Conservation (phyloP, 1,140 invertebrate genomes). For the Parasteatoda tepidariorum region DNA sequence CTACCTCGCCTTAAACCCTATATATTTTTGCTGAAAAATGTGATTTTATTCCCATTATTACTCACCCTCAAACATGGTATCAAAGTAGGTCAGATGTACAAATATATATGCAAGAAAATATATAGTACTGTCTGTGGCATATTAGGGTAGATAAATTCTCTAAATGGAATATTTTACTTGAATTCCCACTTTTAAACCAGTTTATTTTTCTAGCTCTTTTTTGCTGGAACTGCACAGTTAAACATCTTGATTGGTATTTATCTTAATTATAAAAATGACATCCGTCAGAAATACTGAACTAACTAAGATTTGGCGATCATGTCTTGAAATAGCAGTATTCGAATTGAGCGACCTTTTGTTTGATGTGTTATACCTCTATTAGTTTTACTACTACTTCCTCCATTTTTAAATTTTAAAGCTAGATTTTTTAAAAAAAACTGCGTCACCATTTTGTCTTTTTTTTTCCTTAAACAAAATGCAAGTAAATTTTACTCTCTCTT, state of each 20-base stretch:
- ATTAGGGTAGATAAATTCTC: slow-evolving; percentile 46
- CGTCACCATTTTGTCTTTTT: not conserved
- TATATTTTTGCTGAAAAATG: slow-evolving; percentile 58
- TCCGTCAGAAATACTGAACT: not conserved
- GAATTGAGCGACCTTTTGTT: slow-evolving; percentile 59
- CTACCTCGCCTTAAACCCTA: too few species aligned
- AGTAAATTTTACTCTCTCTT: slow-evolving; percentile 8
- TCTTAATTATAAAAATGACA: too few species aligned
- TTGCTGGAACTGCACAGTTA: not conserved
- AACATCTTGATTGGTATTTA: not conserved
- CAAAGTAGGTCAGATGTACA: slow-evolving; percentile 46
- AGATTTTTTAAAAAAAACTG: not conserved
- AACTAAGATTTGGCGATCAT: not conserved
- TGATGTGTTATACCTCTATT: not conserved
- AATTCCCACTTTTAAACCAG: not conserved
- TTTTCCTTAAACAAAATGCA: not conserved
- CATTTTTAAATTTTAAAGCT: not conserved
- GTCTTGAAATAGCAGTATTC: slow-evolving; percentile 37
- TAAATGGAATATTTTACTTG: not conserved
- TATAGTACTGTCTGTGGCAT: slow-evolving; percentile 52
- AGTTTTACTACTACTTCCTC: not conserved
- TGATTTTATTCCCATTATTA: slow-evolving; percentile 37
- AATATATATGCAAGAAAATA: slow-evolving; percentile 26
- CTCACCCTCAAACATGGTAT: slow-evolving; percentile 51
- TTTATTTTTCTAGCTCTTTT: not conserved